Conservation (phyloP, 2,888 invertebrate species). For the Willowsia nigromaculata region DNA sequence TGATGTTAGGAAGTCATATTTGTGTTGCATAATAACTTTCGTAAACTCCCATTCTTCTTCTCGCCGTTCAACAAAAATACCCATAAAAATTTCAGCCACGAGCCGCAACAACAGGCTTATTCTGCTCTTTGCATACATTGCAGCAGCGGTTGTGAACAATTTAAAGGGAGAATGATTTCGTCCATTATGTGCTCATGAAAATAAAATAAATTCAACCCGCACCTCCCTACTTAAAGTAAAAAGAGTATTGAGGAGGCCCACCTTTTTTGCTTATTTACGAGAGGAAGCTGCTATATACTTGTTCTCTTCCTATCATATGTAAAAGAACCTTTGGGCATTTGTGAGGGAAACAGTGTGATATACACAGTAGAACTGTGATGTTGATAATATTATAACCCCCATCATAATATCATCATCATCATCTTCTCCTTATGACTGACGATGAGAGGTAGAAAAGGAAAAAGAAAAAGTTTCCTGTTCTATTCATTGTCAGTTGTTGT, state of each 20-base stretch:
- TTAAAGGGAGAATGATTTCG: conserved; percentile 4
- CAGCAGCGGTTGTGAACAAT: neutral
- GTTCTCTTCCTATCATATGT: neutral
- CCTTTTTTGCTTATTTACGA: neutral
- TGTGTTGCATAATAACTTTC: neutral
- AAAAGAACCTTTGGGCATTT: neutral
- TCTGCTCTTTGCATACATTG: neutral
- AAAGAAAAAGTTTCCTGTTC: conserved; percentile 16
- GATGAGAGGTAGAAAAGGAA: conserved; percentile 18
- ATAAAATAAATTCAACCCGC: neutral
- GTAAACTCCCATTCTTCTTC: neutral
- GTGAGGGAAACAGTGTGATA: neutral
- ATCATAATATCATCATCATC: neutral
- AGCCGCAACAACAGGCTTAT: neutral
- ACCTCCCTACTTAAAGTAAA: neutral
- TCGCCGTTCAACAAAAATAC: too few species aligned
- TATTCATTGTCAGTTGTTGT: conserved; percentile 38
- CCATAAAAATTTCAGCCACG: neutral
- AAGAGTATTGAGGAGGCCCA: neutral
- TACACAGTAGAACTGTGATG: neutral
- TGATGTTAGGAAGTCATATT: neutral
- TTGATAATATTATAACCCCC: neutral
- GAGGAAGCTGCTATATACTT: neutral
- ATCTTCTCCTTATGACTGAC: neutral
- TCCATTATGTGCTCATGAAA: neutral